Evolutionary conservation across 2,797 vertebrate genomes (phyloP).

Genomic region (Kryptolebias ocellatus): DNA sequence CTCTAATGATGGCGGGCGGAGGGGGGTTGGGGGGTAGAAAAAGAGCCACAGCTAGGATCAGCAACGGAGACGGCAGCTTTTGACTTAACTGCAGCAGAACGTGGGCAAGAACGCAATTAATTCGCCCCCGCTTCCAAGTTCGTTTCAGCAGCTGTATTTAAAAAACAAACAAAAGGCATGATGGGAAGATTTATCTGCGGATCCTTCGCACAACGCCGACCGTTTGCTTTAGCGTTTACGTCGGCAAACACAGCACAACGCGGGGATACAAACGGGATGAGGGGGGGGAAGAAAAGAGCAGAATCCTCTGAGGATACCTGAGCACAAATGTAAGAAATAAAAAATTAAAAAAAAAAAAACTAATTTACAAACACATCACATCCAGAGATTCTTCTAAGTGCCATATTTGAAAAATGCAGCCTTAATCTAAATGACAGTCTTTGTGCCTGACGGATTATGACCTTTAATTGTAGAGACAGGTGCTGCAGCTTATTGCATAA

Average conservation of each 20-base stretch:
- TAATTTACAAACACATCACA: constrained; percentile 37
- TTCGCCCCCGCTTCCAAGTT: constrained; percentile 58
- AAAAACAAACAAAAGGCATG: constrained; percentile 2
- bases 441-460: constrained; percentile 44
- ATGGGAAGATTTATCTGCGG: not conserved
- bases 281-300: constrained; percentile 16
- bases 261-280: constrained; percentile 9
- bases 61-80: constrained; percentile 11
- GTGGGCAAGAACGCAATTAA: constrained; percentile 23
- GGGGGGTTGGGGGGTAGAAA: not conserved
- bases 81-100: constrained; percentile 36
- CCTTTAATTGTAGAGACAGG: constrained; percentile 31
- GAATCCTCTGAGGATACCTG: constrained; percentile 19
- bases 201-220: not conserved
- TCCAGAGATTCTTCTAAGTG: constrained; percentile 7
- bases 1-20: constrained; percentile 28
- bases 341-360: constrained; percentile 41
- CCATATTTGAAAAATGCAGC: constrained; percentile 39
- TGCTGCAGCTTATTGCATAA: constrained; percentile 33
- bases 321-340: constrained; percentile 13
- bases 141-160: constrained; percentile 37
- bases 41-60: constrained; percentile 2
- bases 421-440: constrained; percentile 24
- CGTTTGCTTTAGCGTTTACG: constrained; percentile 13
- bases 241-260: not conserved